phyloP scores from a whole-genome alignment of 2,797 vertebrate species.

The Cirrhinus molitorella region DNA sequence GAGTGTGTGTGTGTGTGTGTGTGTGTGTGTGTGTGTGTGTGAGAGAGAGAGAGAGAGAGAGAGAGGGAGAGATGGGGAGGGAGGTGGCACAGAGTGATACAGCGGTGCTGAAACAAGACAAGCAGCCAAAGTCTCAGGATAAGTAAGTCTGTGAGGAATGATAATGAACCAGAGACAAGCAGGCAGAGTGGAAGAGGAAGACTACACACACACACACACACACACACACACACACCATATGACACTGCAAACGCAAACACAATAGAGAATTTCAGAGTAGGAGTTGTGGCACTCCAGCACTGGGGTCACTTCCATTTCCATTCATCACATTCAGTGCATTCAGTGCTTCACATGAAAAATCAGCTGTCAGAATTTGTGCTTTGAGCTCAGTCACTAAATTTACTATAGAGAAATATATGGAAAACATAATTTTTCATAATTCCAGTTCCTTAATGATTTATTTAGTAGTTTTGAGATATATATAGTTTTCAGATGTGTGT shows the following conservation, averaged over 20 bases:
- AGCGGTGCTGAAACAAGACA: slow-evolving; percentile 40
- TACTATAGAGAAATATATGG: neutral
- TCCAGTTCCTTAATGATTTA: neutral
- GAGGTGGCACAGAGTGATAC: slow-evolving; percentile 24
- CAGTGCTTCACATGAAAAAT: neutral
- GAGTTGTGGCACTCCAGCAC: neutral
- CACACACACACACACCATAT: neutral
- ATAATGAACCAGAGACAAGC: slow-evolving; percentile 43
- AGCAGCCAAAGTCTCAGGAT: slow-evolving; percentile 43
- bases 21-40: neutral
- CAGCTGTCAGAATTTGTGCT: neutral
- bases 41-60: neutral
- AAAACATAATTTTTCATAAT: neutral
- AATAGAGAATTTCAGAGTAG: slow-evolving; percentile 19
- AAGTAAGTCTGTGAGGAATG: slow-evolving; percentile 49
- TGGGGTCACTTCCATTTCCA: slow-evolving; percentile 24
- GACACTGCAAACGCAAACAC: slow-evolving; percentile 22
- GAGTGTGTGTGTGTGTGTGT: neutral
- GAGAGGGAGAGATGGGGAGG: neutral
- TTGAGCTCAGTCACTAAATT: neutral
- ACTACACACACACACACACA: slow-evolving; percentile 32
- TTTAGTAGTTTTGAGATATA: neutral
- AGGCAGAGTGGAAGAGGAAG: slow-evolving; percentile 10
- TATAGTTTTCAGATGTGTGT: neutral
- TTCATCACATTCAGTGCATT: slow-evolving; percentile 18